Base-by-base conservation (phyloP, 2,797 vertebrate genomes). In the Urocyon cinereoargenteus region DNA sequence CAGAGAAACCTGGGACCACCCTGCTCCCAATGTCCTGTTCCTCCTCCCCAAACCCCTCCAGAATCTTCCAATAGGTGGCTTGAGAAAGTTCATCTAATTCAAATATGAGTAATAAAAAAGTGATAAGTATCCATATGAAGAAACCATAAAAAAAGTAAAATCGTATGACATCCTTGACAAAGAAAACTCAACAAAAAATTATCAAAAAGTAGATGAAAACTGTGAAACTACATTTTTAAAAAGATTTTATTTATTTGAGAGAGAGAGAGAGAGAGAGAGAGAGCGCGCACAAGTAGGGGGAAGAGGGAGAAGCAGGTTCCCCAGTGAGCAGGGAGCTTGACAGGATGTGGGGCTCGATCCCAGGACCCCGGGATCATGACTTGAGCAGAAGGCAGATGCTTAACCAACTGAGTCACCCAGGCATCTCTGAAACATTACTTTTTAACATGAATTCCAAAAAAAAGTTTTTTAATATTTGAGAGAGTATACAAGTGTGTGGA, bases 81-180 rank as follows among this genome's bases (percentile, higher is more conserved):
- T 93, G n/a, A 55, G 10, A 94, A 94, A 91, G 81, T n/a, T 59
- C 24, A 86, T 84, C 49, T 86, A 28, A 92, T 66, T 95, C n/a
- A 96, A 91, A 89, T 62, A 72, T 8, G 22, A 95, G 40, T 86
- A 94, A 90, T 16, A 95, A 92, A 89, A 86, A 81, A 77, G 26
- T 28, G 28, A 0, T 73, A 86, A 73, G 28, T 57, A 90, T 12
- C 36, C 28, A 73, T 28, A 79, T 2, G 91, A 93, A 96, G 59
- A 84, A 15, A 81, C 15, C 61, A 93, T 34, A 53, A 89, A 85
- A 92, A 92, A 62, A 49, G 26, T 61, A 55, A 89, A 96, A 64
- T 18, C 88, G 28, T 6, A 53, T 2, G 79, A 77, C 7, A 89
- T 53, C 19, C 36, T 22, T 55, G 73, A 96, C 61, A 87, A 94